Conservation (phyloP, 92 coral and sea anemone genomes). For the Phymanthus crucifer region DNA sequence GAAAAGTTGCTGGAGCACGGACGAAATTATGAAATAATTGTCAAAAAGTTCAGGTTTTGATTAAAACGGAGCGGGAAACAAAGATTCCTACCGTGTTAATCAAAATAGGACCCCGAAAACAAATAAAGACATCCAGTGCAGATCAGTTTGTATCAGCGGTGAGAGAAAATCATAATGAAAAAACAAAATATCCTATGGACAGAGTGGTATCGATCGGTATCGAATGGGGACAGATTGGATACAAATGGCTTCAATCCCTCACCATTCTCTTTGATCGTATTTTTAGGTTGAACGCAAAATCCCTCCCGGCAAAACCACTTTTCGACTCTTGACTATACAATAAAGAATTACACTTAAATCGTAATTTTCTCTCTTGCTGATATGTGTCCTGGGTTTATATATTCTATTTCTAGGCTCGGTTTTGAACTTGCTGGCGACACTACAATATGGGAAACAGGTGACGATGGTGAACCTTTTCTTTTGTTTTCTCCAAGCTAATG, state of each 20-base stretch:
- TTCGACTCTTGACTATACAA: neutral
- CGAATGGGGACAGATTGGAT: slow-evolving; percentile 41
- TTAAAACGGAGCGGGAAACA: neutral
- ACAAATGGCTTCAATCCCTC: slow-evolving; percentile 26
- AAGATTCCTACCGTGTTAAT: slow-evolving; percentile 34
- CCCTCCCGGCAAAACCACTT: neutral
- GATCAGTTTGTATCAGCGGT: neutral
- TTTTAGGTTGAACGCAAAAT: neutral
- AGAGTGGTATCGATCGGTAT: neutral
- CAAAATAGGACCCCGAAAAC: slow-evolving; percentile 17
- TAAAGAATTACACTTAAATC: neutral
- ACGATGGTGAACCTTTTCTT: neutral
- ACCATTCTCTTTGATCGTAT: neutral
- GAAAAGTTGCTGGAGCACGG: neutral
- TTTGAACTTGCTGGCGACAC: neutral
- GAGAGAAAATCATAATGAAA: neutral
- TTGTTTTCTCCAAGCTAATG: slow-evolving; percentile 32
- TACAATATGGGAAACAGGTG: slow-evolving; percentile 45
- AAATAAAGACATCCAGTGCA: slow-evolving; percentile 25
- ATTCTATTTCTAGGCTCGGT: neutral
- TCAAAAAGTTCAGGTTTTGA: neutral
- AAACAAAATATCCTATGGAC: neutral
- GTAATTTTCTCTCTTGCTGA: neutral
- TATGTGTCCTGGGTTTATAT: slow-evolving; percentile 3
- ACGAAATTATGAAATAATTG: neutral